Conservation (phyloP, 2,888 invertebrate species). For the Listrodromus nycthemerus region DNA sequence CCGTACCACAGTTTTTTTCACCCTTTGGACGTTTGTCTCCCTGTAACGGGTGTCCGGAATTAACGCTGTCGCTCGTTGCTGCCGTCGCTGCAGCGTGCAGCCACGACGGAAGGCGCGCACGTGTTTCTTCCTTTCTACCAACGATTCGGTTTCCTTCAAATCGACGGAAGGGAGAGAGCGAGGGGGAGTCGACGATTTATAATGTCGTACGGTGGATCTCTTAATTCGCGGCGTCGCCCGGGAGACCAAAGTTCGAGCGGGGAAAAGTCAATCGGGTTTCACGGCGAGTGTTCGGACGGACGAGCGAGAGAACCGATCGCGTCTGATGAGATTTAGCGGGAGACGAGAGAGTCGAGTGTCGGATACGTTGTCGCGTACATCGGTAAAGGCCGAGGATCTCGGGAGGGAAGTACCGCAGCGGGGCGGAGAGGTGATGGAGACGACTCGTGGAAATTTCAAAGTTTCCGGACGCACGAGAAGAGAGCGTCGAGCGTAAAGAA, state of each 20-base stretch:
- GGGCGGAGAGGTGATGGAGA: not conserved
- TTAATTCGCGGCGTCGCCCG: not conserved
- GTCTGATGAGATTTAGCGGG: constrained; percentile 67
- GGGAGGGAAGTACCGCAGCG: not conserved
- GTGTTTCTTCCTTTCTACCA: constrained; percentile 58
- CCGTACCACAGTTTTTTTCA: constrained; percentile 76
- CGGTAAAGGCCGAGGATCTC: constrained; percentile 57
- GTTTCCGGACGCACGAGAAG: constrained; percentile 63
- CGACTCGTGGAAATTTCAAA: constrained; percentile 67
- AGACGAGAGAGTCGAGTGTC: constrained; percentile 57
- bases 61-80: constrained; percentile 71
- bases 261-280: constrained; percentile 29
- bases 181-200: not conserved
- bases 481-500: constrained; percentile 75
- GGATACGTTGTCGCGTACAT: constrained; percentile 26
- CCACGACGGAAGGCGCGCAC: constrained; percentile 42
- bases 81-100: constrained; percentile 20
- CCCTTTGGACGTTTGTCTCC: constrained; percentile 82
- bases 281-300: constrained; percentile 8
- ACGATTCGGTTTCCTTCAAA: constrained; percentile 59
- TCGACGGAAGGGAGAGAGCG: constrained; percentile 3
- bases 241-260: constrained; percentile 24
- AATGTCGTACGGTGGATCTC: not conserved
- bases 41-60: constrained; percentile 83
- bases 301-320: constrained; percentile 66